These are phyloP conservation scores for Parnassius mnemosyne DNA, from an alignment of 2,888 invertebrate genomes.

Conservation along the genomic window DNA sequence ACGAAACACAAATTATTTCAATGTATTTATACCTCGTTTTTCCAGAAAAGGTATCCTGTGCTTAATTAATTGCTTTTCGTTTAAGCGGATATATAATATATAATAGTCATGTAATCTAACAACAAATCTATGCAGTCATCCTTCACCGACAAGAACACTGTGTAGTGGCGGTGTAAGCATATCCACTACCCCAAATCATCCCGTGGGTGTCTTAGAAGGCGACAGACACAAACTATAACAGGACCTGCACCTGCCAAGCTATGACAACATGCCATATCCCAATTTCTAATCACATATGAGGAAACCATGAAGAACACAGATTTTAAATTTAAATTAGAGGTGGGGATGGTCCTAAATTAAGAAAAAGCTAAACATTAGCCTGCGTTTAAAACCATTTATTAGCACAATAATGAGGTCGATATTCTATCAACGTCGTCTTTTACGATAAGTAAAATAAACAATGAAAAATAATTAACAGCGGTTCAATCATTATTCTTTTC, in stretches of 20 bases:
- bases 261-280: not conserved
- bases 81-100: not conserved
- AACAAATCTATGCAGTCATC: too few relatives aligned
- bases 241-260: not conserved
- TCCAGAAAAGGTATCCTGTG: too few relatives aligned
- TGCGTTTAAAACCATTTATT: not conserved
- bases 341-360: too few relatives aligned
- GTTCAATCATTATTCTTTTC: not conserved
- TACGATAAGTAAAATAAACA: not conserved
- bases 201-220: too few relatives aligned
- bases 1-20: not conserved
- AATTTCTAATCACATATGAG: not conserved
- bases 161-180: too few relatives aligned
- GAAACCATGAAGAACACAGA: not conserved
- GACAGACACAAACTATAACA: too few relatives aligned
- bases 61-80: too few relatives aligned
- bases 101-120: not conserved
- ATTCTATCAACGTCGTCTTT: constrained; percentile 1
- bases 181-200: too few relatives aligned
- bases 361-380: too few relatives aligned
- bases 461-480: constrained; percentile 4
- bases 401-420: not conserved
- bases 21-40: too few relatives aligned
- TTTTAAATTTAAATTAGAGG: not conserved
- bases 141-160: too few relatives aligned